Percentiles rank a stretch among this genome's conserved stretches.
These are phyloP conservation scores for Lepidochrysops patricia DNA, from an alignment of 2,888 invertebrate species.

Conservation along the genomic window DNA sequence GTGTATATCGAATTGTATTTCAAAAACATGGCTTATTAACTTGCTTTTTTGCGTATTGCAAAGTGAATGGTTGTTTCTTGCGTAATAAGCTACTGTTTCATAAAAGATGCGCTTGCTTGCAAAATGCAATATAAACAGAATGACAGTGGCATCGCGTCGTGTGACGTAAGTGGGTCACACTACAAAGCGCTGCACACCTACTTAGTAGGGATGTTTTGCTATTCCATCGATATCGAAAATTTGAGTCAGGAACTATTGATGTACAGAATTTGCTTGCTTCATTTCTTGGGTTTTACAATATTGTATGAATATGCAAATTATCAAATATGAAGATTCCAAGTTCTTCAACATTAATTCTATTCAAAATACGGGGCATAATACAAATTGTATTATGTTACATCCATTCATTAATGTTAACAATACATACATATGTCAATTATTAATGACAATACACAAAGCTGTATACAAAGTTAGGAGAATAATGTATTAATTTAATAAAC, in stretches of 20 bases:
- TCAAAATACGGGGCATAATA: background rate
- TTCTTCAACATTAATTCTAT: background rate
- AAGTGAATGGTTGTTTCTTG: background rate
- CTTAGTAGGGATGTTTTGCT: background rate
- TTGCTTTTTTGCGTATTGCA: background rate
- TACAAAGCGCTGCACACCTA: slow-evolving; percentile 4
- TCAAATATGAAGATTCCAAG: background rate
- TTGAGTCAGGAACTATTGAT: background rate
- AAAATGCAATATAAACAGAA: background rate
- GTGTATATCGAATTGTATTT: background rate
- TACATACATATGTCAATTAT: background rate
- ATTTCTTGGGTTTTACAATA: no score
- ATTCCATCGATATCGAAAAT: background rate
- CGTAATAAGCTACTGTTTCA: background rate
- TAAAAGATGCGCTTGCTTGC: background rate
- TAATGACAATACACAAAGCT: background rate
- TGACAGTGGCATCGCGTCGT: background rate
- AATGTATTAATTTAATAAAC: background rate
- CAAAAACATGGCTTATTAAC: no score
- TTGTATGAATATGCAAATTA: background rate
- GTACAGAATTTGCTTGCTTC: no score
- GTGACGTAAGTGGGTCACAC: slow-evolving; percentile 1
- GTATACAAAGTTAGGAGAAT: background rate
- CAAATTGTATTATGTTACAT: background rate
- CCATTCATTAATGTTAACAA: background rate